Conservation (phyloP, 64 coral and sea anemone genomes). For the Montipora sp. region DNA sequence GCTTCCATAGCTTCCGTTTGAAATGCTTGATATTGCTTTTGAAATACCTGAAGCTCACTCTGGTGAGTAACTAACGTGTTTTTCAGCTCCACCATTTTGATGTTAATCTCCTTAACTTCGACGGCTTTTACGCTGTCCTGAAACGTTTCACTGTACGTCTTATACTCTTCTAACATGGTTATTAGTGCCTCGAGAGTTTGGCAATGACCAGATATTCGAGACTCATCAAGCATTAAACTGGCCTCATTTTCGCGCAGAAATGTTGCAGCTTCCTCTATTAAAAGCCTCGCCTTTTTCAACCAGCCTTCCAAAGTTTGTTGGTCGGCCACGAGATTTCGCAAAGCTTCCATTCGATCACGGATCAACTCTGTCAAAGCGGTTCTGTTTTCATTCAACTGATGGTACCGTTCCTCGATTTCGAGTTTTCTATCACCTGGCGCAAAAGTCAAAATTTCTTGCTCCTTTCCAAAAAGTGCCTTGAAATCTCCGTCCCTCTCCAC, state of each 20-base stretch:
- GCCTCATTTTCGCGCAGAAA: neutral
- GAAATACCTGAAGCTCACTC: conserved; percentile 34
- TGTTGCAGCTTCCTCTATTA: conserved; percentile 14
- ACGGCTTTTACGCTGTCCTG: neutral
- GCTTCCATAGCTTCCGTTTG: conserved; percentile 27
- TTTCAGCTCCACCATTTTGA: conserved; percentile 32
- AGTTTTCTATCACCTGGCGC: neutral
- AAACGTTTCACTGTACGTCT: conserved; percentile 45
- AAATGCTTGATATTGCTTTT: conserved; percentile 28
- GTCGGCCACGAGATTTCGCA: conserved; percentile 68
- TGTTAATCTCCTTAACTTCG: conserved; percentile 34
- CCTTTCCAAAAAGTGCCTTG: conserved; percentile 3
- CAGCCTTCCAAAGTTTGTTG: conserved; percentile 79
- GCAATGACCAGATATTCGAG: neutral
- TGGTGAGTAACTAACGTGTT: conserved; percentile 13
- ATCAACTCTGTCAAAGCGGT: conserved; percentile 34
- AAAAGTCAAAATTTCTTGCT: neutral
- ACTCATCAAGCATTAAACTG: neutral
- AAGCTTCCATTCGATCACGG: conserved; percentile 33
- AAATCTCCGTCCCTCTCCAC: conserved; percentile 55
- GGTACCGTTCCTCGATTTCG: conserved; percentile 2
- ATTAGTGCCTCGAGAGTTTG: conserved; percentile 21
- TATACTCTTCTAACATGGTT: conserved; percentile 56
- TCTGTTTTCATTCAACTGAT: conserved; percentile 26
- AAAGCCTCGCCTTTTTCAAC: conserved; percentile 51